Evolutionary conservation across 1,140 invertebrate species (phyloP).

Genomic region (Camponotus floridanus): DNA sequence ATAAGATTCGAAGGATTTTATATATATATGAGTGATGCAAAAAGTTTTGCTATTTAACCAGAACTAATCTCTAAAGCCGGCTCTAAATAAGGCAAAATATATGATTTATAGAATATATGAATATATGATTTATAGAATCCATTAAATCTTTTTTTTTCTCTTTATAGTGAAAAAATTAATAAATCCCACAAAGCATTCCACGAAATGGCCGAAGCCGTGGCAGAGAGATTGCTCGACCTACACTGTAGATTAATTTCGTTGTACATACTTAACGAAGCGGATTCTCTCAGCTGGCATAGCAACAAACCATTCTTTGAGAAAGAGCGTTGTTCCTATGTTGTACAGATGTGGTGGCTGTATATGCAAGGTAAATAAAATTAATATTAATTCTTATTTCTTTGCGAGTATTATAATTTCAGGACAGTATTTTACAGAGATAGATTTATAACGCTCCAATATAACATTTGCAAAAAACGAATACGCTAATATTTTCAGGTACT

Average conservation of each 20-base stretch:
- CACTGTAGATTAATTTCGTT: conserved; percentile 91
- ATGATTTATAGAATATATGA: too few species aligned
- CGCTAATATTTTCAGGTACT: conserved; percentile 86
- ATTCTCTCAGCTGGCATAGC: conserved; percentile 90
- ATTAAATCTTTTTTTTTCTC: conserved; percentile 6
- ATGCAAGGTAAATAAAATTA: conserved; percentile 89
- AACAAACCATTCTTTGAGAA: conserved; percentile 88
- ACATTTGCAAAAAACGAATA: conserved; percentile 21
- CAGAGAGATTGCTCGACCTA: conserved; percentile 91
- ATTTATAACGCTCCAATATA: neutral
- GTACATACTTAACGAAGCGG: conserved; percentile 92
- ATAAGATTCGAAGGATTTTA: too few species aligned
- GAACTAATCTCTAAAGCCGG: too few species aligned
- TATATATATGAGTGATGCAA: too few species aligned
- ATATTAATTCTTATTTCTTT: neutral
- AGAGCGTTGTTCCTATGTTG: conserved; percentile 91
- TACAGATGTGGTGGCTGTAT: conserved; percentile 95
- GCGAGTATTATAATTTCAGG: neutral
- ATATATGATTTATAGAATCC: neutral
- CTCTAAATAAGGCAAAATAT: too few species aligned
- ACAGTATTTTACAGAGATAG: neutral
- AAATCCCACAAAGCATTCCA: conserved; percentile 91
- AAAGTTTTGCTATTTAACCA: too few species aligned
- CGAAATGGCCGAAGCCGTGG: conserved; percentile 93
- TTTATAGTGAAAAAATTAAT: conserved; percentile 74